These are phyloP conservation scores for Drosophila anceps DNA, from an alignment of 2,888 invertebrate species.

Conservation along the genomic window DNA sequence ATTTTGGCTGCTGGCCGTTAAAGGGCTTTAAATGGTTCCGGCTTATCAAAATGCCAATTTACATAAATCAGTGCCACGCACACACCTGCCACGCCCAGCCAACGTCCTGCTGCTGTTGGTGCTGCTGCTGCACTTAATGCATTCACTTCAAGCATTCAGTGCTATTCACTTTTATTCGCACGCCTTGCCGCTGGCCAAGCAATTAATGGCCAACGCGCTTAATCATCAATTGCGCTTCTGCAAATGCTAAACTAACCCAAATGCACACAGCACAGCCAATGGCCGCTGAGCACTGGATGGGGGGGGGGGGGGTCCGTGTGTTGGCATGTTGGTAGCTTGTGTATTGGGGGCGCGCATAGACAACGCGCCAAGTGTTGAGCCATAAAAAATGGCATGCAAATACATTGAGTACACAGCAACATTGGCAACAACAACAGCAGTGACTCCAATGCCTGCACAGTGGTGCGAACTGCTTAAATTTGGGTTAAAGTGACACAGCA, in stretches of 20 bases:
- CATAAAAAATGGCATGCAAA: conserved; percentile 59
- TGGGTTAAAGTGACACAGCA: neutral
- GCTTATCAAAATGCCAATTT: conserved; percentile 49
- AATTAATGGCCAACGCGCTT: conserved; percentile 62
- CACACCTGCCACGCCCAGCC: conserved; percentile 23
- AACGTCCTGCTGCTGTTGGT: neutral
- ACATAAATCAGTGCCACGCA: conserved; percentile 67
- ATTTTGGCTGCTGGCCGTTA: conserved; percentile 5
- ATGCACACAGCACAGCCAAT: conserved; percentile 33
- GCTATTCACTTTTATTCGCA: conserved; percentile 15
- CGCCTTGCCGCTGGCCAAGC: conserved; percentile 20
- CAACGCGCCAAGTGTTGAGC: conserved; percentile 55
- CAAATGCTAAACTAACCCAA: conserved; percentile 48
- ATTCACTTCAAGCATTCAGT: conserved; percentile 25
- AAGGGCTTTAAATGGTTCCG: conserved; percentile 17
- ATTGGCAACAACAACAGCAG: neutral
- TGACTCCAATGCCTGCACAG: conserved; percentile 24
- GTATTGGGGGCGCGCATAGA: conserved; percentile 31
- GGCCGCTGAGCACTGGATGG: neutral
- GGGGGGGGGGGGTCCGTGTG: neutral
- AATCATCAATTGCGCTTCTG: conserved; percentile 61
- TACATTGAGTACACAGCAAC: conserved; percentile 44
- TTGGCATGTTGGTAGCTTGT: neutral
- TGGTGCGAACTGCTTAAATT: conserved; percentile 10
- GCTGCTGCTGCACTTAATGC: conserved; percentile 23